A percentile compares a stretch with the other conserved stretches of the same genome.
Conservation (phyloP, 2,888 invertebrate species). For the Habroteleia sp. region DNA sequence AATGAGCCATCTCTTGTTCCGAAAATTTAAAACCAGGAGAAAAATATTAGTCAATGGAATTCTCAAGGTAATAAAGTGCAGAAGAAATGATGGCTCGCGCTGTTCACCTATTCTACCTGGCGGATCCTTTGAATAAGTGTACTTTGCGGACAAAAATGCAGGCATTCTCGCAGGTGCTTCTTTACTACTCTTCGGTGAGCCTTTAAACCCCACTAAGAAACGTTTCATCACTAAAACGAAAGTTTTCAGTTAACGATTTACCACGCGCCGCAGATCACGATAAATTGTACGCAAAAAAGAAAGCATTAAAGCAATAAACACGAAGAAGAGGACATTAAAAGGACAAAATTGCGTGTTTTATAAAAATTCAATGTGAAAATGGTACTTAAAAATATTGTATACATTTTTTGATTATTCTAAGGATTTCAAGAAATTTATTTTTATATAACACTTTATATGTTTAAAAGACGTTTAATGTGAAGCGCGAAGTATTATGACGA, state of each 20-base stretch:
- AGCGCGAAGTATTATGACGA: slow-evolving; percentile 23
- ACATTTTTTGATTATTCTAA: too few relatives aligned
- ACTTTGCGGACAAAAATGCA: slow-evolving; percentile 13
- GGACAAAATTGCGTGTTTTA: neutral
- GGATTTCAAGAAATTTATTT: too few relatives aligned
- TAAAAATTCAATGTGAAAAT: neutral
- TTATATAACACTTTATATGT: slow-evolving; percentile 22
- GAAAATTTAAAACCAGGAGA: too few relatives aligned
- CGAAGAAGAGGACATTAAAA: too few relatives aligned
- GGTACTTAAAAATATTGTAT: too few relatives aligned
- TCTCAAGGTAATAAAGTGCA: slow-evolving; percentile 6
- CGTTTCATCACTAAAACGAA: slow-evolving; percentile 22
- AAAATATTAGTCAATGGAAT: neutral
- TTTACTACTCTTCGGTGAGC: slow-evolving; percentile 7
- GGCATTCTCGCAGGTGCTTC: slow-evolving; percentile 32
- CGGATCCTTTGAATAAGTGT: slow-evolving; percentile 21
- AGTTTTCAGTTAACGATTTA: slow-evolving; percentile 37
- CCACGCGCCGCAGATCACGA: slow-evolving; percentile 14
- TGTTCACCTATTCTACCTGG: slow-evolving; percentile 20
- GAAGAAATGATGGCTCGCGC: slow-evolving; percentile 24
- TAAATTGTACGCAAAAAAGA: slow-evolving; percentile 21
- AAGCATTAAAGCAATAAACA: too few relatives aligned
- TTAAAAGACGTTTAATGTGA: slow-evolving; percentile 5
- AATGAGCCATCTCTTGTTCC: too few relatives aligned
- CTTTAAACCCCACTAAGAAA: neutral